phyloP scores from a whole-genome alignment of 2,113 vertebrate species.

The Coptodon bakossiorum region DNA sequence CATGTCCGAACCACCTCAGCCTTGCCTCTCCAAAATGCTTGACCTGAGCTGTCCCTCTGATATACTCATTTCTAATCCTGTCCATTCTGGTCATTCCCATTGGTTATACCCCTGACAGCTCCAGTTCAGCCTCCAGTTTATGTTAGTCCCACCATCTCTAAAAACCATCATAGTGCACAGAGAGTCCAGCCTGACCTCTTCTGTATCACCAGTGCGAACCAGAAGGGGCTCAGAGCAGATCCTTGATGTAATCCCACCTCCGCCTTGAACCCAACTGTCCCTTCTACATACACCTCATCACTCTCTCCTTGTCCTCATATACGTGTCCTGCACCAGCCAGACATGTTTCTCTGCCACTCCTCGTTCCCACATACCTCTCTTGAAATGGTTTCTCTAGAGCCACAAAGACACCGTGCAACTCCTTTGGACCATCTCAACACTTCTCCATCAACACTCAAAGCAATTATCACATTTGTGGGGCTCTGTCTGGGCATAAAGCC shows the following conservation, averaged over 20 bases:
- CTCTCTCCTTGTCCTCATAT: neutral
- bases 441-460: neutral
- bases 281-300: neutral
- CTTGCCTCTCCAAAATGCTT: neutral
- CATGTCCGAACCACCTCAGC: neutral
- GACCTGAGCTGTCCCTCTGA: neutral
- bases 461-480: neutral
- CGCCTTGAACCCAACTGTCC: neutral
- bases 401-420: neutral
- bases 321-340: neutral
- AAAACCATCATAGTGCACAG: accelerated
- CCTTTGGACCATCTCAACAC: neutral
- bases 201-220: neutral
- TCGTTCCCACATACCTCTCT: neutral
- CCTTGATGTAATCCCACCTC: neutral
- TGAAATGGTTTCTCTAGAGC: neutral
- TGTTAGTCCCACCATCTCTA: neutral
- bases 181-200: neutral
- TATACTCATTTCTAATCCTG: neutral
- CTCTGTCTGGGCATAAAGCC: neutral
- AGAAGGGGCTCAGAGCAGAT: neutral
- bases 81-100: neutral
- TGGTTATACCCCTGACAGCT: neutral
- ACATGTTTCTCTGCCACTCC: neutral
- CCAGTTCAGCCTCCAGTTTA: neutral